Evolutionary conservation across 2,888 invertebrate genomes (phyloP).

Genomic region (Dynastes grantii): DNA sequence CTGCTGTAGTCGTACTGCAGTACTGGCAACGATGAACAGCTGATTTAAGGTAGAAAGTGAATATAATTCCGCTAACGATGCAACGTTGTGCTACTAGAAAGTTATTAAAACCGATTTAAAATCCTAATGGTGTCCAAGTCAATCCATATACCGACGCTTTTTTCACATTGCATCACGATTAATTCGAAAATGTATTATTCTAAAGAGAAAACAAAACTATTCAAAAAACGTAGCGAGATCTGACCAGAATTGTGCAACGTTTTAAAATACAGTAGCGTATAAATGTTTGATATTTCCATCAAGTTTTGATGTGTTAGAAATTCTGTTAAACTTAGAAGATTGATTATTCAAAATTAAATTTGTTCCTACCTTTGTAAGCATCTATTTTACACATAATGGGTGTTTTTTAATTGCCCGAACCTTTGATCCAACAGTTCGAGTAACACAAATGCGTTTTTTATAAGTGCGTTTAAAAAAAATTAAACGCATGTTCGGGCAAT

Average conservation of each 20-base stretch:
- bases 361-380: too few relatives aligned
- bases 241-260: constrained; percentile 16
- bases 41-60: constrained; percentile 51
- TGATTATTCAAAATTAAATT: too few relatives aligned
- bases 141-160: constrained; percentile 21
- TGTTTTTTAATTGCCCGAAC: too few relatives aligned
- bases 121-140: constrained; percentile 21
- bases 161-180: constrained; percentile 27
- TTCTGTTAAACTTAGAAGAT: too few relatives aligned
- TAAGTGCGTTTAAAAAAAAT: too few relatives aligned
- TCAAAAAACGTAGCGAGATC: constrained; percentile 17
- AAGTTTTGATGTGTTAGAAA: not conserved
- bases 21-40: constrained; percentile 43
- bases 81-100: constrained; percentile 39
- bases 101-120: constrained; percentile 47
- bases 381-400: too few relatives aligned
- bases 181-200: not conserved
- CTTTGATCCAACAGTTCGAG: too few relatives aligned
- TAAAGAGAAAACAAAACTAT: not conserved
- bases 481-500: too few relatives aligned
- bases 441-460: too few relatives aligned
- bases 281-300: too few relatives aligned
- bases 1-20: constrained; percentile 32
- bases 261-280: not conserved
- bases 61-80: constrained; percentile 28